Conservation (phyloP, 2,888 invertebrate genomes). For the Ptychoptera contaminata region DNA sequence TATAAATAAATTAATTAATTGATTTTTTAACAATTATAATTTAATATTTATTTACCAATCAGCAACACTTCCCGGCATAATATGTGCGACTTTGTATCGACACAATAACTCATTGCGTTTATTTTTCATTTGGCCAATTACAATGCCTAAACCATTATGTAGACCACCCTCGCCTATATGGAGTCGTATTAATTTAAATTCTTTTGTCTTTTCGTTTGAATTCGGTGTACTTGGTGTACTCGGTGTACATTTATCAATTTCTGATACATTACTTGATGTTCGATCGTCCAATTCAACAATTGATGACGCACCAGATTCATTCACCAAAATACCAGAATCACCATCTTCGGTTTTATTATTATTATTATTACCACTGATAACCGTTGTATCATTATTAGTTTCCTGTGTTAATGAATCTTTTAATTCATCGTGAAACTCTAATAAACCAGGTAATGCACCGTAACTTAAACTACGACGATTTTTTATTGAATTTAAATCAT, state of each 20-base stretch:
- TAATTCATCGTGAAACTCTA: slow-evolving; percentile 43
- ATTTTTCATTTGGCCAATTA: slow-evolving; percentile 39
- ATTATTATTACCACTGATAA: slow-evolving; percentile 35
- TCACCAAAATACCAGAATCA: slow-evolving; percentile 60
- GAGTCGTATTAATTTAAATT: slow-evolving; percentile 20
- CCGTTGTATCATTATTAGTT: slow-evolving; percentile 43
- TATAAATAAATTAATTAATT: background rate
- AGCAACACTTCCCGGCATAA: slow-evolving; percentile 52
- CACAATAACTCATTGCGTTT: slow-evolving; percentile 30
- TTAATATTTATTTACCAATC: slow-evolving; percentile 37
- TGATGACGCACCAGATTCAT: slow-evolving; percentile 53
- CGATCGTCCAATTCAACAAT: slow-evolving; percentile 41
- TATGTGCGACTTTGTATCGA: slow-evolving; percentile 51
- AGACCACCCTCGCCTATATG: slow-evolving; percentile 39
- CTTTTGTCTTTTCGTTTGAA: background rate
- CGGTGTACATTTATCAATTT: slow-evolving; percentile 3
- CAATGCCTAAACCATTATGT: slow-evolving; percentile 52
- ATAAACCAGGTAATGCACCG: slow-evolving; percentile 54
- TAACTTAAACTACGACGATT: slow-evolving; percentile 57
- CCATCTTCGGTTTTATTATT: slow-evolving; percentile 51
- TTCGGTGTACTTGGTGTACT: background rate
- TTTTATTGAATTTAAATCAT: slow-evolving; percentile 33
- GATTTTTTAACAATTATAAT: background rate
- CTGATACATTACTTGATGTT: slow-evolving; percentile 18
- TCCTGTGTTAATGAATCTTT: slow-evolving; percentile 36